Evolutionary conservation across 2,797 vertebrate species (phyloP), one percentile per base, ranked within the genome.

Genomic region (Sebastes paucispinis): DNA sequence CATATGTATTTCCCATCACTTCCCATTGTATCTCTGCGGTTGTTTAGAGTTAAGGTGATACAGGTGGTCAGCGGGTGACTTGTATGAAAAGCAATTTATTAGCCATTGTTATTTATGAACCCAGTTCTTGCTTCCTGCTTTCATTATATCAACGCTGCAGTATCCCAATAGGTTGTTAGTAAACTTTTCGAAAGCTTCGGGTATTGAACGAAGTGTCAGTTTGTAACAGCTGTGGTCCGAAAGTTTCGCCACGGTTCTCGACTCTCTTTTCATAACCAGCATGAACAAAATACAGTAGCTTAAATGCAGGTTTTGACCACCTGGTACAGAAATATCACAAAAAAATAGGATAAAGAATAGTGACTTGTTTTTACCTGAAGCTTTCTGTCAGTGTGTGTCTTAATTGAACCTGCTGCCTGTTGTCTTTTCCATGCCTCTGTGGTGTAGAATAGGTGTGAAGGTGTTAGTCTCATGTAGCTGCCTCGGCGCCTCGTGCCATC

Each of bases 401-500:
- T 75, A 32, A 77, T 52, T 75, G 31, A 88, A 80, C 52, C 34
- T 8, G 69, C 72, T 79, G 34, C 43, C 55, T 77, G 31, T 39
- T 82, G 14, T 65, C 55, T 75, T 75, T 27, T 63, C 29, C 55
- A 43, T 79, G 34, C 29, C 55, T 72, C 57, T 22, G 4, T 27
- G 54, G 66, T 54, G 60, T 68, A 13, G 54, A 22, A 36, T 64
- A 77, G 60, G 52, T 79, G 52, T 80, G 62, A 63, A 76, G 32
- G 59, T 84, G 69, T 67, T 70, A 52, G 62, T 82, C 58, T 73
- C 12, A 12, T 81, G 68, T 69, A 29, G 67, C 66, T 27, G 79
- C 69, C 39, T 43, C 39, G 39, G 39, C 65, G 64, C 81, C 66
- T 84, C 20, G 2, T 78, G 70, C 75, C 76, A 58, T 89, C 87